phyloP scores from a whole-genome alignment of 2,888 invertebrate genomes.

The Herminia tarsipennalis region DNA sequence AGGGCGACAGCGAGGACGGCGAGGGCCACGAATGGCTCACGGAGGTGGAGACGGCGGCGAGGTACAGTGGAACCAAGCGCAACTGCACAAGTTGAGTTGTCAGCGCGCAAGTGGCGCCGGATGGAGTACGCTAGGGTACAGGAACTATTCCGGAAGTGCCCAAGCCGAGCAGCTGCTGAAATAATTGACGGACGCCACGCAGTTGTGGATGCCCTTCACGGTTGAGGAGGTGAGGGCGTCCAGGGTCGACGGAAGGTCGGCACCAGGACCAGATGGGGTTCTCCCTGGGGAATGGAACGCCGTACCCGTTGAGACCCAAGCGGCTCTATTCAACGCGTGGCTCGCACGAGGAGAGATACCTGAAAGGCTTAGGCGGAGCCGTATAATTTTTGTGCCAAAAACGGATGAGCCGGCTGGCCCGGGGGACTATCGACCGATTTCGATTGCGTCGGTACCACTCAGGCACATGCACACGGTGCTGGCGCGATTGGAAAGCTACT shows the following conservation, averaged over 20 bases:
- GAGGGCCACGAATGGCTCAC: no score
- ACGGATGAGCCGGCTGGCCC: conserved; percentile 26
- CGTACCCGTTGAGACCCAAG: conserved; percentile 8
- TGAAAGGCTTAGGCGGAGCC: conserved; percentile 5
- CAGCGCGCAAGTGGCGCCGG: not conserved
- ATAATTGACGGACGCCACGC: not conserved
- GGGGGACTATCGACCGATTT: conserved; percentile 38
- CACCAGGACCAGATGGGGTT: conserved; percentile 8
- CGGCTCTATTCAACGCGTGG: conserved; percentile 14
- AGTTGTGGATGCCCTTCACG: conserved; percentile 10
- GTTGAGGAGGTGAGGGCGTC: not conserved
- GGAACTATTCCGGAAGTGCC: no score
- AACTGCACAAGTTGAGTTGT: not conserved
- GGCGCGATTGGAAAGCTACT: conserved; percentile 29
- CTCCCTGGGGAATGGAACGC: not conserved
- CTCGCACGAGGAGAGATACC: conserved; percentile 14
- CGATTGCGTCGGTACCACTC: conserved; percentile 35
- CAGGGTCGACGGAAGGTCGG: conserved; percentile 7
- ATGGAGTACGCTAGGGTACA: no score
- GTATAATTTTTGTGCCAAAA: conserved; percentile 18
- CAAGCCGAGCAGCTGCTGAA: no score
- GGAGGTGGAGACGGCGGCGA: no score
- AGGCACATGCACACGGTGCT: conserved; percentile 45
- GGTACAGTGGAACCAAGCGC: not conserved
- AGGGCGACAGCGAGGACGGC: no score